phyloP scores from a whole-genome alignment of 2,888 invertebrate species.

The Parascotia fuliginaria region DNA sequence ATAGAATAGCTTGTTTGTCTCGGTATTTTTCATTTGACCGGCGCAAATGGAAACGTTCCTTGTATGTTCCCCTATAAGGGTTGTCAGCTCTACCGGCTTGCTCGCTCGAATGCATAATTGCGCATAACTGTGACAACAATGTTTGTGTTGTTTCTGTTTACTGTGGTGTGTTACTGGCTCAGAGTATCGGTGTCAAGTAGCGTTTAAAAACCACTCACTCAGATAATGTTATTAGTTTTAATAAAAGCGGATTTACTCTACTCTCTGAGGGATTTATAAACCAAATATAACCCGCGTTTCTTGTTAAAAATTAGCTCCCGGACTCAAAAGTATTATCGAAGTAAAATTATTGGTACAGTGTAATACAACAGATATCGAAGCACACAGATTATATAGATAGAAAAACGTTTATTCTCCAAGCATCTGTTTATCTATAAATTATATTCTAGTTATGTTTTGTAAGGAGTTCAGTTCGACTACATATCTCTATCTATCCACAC shows the following conservation, averaged over 20 bases:
- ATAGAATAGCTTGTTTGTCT: slow-evolving; percentile 57
- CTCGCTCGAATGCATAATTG: slow-evolving; percentile 37
- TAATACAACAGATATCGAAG: too few relatives aligned
- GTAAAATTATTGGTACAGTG: too few relatives aligned
- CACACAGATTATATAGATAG: too few relatives aligned
- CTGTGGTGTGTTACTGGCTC: background rate
- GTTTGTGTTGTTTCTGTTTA: slow-evolving; percentile 26
- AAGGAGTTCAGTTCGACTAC: too few relatives aligned
- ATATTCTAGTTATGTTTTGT: too few relatives aligned
- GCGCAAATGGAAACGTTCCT: slow-evolving; percentile 32
- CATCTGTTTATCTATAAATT: too few relatives aligned
- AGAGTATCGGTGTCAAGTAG: slow-evolving; percentile 12
- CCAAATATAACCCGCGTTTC: too few relatives aligned
- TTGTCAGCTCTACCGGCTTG: slow-evolving; percentile 17
- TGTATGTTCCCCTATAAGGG: slow-evolving; percentile 8
- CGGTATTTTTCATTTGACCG: slow-evolving; percentile 50
- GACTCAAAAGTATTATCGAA: too few relatives aligned
- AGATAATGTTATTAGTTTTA: slow-evolving; percentile 7
- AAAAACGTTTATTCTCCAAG: too few relatives aligned
- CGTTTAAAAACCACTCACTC: slow-evolving; percentile 1
- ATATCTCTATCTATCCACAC: too few relatives aligned
- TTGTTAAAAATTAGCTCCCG: too few relatives aligned
- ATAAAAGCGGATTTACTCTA: background rate
- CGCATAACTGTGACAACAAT: slow-evolving; percentile 24
- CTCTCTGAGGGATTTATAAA: background rate